These are phyloP conservation scores for Falco punctatus DNA, from an alignment of 2,113 vertebrate species.

Conservation along the genomic window DNA sequence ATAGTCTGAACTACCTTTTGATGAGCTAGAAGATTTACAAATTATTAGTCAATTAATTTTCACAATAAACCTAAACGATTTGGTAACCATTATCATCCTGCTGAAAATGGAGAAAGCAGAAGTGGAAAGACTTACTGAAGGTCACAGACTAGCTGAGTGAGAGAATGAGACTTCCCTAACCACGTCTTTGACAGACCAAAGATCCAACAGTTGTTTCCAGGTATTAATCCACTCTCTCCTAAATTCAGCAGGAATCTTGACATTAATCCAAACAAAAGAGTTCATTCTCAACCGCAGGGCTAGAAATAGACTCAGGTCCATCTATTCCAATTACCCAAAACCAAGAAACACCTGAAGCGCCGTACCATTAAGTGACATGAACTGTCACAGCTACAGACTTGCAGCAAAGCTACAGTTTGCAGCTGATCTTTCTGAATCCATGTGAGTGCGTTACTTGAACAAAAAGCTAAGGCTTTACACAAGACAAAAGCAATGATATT, in stretches of 20 bases:
- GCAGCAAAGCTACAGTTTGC: not conserved
- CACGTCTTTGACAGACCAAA: not conserved
- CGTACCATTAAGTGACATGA: not conserved
- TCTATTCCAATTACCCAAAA: not conserved
- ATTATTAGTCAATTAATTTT: conserved; percentile 35
- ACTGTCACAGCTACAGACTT: not conserved
- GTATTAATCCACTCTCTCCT: not conserved
- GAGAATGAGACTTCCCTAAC: not conserved
- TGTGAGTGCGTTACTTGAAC: not conserved
- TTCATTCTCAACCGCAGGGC: not conserved
- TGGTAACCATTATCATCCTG: not conserved
- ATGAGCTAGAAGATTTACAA: conserved; percentile 31
- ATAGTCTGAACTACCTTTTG: not conserved
- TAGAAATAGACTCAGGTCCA: not conserved
- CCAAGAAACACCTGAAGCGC: not conserved
- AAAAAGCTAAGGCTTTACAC: not conserved
- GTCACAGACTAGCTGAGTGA: not conserved
- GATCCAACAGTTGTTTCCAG: not conserved
- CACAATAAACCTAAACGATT: not conserved
- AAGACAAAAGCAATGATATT: not conserved
- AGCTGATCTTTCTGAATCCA: not conserved
- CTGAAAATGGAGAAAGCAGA: not conserved
- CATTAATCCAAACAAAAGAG: not conserved
- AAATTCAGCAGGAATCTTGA: not conserved
- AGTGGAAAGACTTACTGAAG: not conserved